A percentile compares a stretch with the other conserved stretches of the same genome.
Evolutionary conservation across 2,888 invertebrate genomes (phyloP).

Genomic region (Scaptomyza reducta): DNA sequence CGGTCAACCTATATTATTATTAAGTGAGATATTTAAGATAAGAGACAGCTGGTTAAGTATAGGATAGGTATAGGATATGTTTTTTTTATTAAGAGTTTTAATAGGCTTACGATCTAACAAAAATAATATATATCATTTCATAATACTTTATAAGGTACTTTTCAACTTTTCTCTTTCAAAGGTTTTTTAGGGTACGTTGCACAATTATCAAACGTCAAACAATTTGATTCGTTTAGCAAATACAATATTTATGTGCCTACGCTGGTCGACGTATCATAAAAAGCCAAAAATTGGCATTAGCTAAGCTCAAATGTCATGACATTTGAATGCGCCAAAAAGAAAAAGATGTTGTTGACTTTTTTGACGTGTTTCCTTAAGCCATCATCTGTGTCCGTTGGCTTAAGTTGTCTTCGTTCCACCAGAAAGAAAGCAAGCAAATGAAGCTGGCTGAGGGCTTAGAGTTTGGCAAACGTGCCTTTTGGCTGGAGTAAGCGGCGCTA

Average conservation of each 20-base stretch:
- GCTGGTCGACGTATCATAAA: conserved; percentile 46
- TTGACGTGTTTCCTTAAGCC: conserved; percentile 4
- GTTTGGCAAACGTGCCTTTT: conserved; percentile 63
- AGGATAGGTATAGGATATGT: too few relatives aligned
- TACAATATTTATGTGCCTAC: conserved; percentile 9
- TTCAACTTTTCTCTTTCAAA: not conserved
- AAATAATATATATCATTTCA: not conserved
- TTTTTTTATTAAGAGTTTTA: not conserved
- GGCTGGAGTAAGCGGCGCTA: conserved; percentile 11
- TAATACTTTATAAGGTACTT: too few relatives aligned
- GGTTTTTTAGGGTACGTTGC: conserved; percentile 1
- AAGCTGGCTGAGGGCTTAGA: conserved; percentile 12
- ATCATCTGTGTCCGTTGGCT: conserved; percentile 3
- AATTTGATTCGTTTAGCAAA: conserved; percentile 12
- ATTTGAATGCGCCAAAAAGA: conserved; percentile 45
- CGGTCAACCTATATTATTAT: conserved; percentile 11
- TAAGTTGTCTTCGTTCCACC: conserved; percentile 17
- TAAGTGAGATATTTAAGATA: not conserved
- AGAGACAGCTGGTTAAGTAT: not conserved
- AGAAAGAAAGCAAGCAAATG: conserved; percentile 48
- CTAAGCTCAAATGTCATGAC: conserved; percentile 67
- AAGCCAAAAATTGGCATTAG: conserved; percentile 71
- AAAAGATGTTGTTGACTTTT: conserved; percentile 24
- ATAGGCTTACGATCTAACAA: not conserved
- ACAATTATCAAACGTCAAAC: conserved; percentile 1